Evolutionary conservation across 2,888 invertebrate genomes (phyloP), one percentile per base, ranked within the genome.

Genomic region (Melangyna quadrimaculata): DNA sequence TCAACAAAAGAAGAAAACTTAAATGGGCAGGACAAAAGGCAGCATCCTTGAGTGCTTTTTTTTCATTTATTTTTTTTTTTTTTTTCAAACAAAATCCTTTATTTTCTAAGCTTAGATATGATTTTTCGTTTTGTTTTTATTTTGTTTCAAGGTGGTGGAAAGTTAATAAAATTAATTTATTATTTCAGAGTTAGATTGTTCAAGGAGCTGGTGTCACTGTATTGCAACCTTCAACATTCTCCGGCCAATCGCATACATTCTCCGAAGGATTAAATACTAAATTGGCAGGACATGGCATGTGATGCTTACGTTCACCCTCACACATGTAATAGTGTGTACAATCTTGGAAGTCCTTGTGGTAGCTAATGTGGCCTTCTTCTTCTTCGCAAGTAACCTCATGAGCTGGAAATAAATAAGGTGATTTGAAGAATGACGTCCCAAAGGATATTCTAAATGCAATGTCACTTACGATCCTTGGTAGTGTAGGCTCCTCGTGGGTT

Each of bases 321-420:
- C 98, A 98, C 98, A 98, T 98, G 93, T 97, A 98, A 92, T 98
- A 98, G 94, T 96, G 97, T 73, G 97, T 97, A 91, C 98, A 98
- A 91, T 98, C 98, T 29, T 95, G 95, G 91, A 96, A 96, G 92
- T 98, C 98, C 2, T 95, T 94, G 91, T 98, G 98, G 92, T 98
- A 98, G 79, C 97, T 97, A 86, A 98, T 98, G 91, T 98, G 97
- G n/a, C 98, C 98, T 77, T 98, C 98, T 91, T 97, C 97, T 92
- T 98, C 98, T 90, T 96, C 98, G 90, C 98, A 98, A 2, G 95
- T 94, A 0, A 98, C 96, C 92, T 97, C 97, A 89, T 96, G 96
- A 22, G 97, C 98, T 98, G 90, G 0, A 93, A 92, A 19, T 3
- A 65, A 10, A 12, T 1, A 6, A 22, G 10, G 12, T 10, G 1